Conservation (phyloP, 2,888 invertebrate genomes). For the Ypsolopha sequella region DNA sequence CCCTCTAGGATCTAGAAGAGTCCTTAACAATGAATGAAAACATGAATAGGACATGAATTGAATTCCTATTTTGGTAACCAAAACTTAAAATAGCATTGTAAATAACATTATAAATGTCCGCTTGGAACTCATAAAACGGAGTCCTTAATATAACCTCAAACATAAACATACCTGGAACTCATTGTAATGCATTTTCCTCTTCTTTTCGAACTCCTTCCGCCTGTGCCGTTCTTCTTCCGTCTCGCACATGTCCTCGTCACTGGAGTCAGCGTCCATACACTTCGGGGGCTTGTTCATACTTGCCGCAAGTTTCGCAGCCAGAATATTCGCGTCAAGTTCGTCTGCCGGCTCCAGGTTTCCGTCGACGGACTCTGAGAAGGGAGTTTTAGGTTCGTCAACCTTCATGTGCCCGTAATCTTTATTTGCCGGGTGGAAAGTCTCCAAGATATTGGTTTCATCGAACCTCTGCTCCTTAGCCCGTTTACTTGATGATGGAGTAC, state of each 20-base stretch:
- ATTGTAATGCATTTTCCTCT: slow-evolving; percentile 97
- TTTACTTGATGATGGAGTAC: slow-evolving; percentile 53
- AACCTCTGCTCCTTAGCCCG: slow-evolving; percentile 81
- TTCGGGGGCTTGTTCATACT: slow-evolving; percentile 65
- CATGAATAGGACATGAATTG: too few relatives aligned
- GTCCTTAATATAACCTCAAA: neutral
- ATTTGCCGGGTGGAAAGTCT: slow-evolving; percentile 96
- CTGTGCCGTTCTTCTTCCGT: slow-evolving; percentile 75
- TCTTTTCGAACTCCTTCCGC: slow-evolving; percentile 88
- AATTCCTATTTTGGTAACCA: too few relatives aligned
- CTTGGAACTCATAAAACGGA: neutral
- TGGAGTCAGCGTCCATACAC: slow-evolving; percentile 58
- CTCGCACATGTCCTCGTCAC: slow-evolving; percentile 69
- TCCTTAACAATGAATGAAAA: too few relatives aligned
- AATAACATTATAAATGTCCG: neutral
- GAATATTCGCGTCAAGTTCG: slow-evolving; percentile 76
- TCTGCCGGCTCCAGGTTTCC: slow-evolving; percentile 71
- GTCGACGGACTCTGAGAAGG: slow-evolving; percentile 75
- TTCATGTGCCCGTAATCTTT: slow-evolving; percentile 99
- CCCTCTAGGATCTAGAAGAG: too few relatives aligned
- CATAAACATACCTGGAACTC: slow-evolving; percentile 76
- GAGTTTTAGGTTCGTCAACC: slow-evolving; percentile 96
- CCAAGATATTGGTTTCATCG: slow-evolving; percentile 99
- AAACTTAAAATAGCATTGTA: neutral
- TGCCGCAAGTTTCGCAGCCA: slow-evolving; percentile 79